These are phyloP conservation scores for Leucoraja ocellata DNA, from an alignment of 2,797 vertebrate genomes.

Conservation along the genomic window DNA sequence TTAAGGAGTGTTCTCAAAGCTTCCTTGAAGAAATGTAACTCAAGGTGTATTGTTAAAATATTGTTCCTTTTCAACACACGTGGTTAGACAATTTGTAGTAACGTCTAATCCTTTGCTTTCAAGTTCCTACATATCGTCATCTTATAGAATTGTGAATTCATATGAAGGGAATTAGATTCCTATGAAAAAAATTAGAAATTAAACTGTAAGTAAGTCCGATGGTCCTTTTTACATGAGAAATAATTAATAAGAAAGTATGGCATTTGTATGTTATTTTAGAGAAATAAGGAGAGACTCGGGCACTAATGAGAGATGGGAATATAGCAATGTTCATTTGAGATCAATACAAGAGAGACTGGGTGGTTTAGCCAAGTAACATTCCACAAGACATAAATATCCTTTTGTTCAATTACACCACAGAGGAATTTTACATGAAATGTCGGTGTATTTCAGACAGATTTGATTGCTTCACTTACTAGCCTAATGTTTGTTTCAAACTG, in stretches of 20 bases:
- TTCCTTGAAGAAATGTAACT: too few species aligned
- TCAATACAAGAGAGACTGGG: not conserved
- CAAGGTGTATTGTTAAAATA: not conserved
- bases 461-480: conserved; percentile 2
- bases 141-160: not conserved
- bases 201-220: not conserved
- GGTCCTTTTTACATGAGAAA: not conserved
- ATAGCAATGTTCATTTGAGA: not conserved
- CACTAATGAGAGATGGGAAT: not conserved
- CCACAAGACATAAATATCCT: too few species aligned
- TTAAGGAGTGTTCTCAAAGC: too few species aligned
- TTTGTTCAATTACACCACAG: not conserved
- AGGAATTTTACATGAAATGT: not conserved
- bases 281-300: not conserved
- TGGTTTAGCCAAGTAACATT: not conserved
- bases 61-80: not conserved
- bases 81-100: not conserved
- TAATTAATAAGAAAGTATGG: not conserved
- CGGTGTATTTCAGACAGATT: not conserved
- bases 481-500: not conserved
- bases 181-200: not conserved
- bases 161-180: not conserved
- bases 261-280: not conserved
- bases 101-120: not conserved
- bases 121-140: not conserved